phyloP scores from a whole-genome alignment of 2,888 invertebrate genomes.

The Polietes domitor region DNA sequence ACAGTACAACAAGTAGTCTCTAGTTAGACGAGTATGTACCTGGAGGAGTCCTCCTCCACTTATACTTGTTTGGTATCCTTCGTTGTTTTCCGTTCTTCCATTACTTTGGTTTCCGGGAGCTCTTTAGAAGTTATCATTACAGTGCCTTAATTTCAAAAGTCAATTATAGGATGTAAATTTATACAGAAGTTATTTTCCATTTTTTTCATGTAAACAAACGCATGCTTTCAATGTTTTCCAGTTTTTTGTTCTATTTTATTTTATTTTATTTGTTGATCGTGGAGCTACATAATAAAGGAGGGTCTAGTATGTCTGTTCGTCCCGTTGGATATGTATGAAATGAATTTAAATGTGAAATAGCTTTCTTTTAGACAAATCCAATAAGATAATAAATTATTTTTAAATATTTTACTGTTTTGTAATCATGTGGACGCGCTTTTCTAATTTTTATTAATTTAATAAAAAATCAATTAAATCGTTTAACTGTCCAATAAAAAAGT shows the following conservation, averaged over 20 bases:
- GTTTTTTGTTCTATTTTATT: slow-evolving; percentile 9
- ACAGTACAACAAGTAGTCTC: not conserved
- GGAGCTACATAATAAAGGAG: too few relatives aligned
- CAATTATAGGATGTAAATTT: slow-evolving; percentile 66
- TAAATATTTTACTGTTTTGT: too few relatives aligned
- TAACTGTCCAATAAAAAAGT: too few relatives aligned
- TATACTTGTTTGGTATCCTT: not conserved
- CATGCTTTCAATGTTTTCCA: slow-evolving; percentile 39
- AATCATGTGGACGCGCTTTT: too few relatives aligned
- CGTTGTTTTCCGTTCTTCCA: not conserved
- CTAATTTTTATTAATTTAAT: too few relatives aligned
- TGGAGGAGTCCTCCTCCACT: not conserved
- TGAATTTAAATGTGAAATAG: too few relatives aligned
- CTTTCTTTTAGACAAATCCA: too few relatives aligned
- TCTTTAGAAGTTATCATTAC: slow-evolving; percentile 65
- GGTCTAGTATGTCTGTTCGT: too few relatives aligned
- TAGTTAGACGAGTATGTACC: not conserved
- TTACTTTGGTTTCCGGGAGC: slow-evolving; percentile 22
- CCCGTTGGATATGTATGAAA: too few relatives aligned
- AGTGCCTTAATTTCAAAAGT: slow-evolving; percentile 67
- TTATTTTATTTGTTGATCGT: slow-evolving; percentile 10
- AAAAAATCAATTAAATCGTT: too few relatives aligned
- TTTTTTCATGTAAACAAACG: slow-evolving; percentile 13
- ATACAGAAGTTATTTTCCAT: slow-evolving; percentile 41
- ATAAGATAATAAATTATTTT: too few relatives aligned